Base-by-base conservation (phyloP, 1,140 invertebrate genomes). In the Papilio glaucus region DNA sequence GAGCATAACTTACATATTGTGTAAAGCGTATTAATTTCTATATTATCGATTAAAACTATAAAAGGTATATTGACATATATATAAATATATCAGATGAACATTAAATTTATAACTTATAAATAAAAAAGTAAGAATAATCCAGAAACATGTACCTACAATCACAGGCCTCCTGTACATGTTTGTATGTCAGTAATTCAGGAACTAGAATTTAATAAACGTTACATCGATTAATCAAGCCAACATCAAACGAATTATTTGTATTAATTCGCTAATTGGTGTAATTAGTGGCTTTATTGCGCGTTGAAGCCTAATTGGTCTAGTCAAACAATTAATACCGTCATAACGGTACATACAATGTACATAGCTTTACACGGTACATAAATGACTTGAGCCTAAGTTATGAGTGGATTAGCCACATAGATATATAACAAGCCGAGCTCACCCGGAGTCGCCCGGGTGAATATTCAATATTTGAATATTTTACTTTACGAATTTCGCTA, bases 241-340 rank as follows among this genome's bases (percentile, higher is more conserved):
- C 49, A 57, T 57, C 49, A 57, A 57, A 57, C 49, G 49, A 57
- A 57, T 57, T 12, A 57, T 57, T 57, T 57, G 49, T 57, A 57
- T 57, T 57, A 57, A 57, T 57, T 39, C 33, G 37, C 37, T 65
- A 65, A 39, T 65, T 38, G 37, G 18, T 41, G 49, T 69, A 69
- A 53, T 69, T 69, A 69, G 45, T 69, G 26, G 41, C 67, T 69
- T 53, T 53, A 69, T 33, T 37, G 29, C 21, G 41, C 29, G 39
- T 53, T 53, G 29, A 53, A n/a, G 26, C 67, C 33, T 49, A 69
- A 69, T 69, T 53, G 67, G 26, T 49, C 29, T 69, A 49, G 67
- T 69, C 62, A 65, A 38, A 49, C 67, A 37, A 69, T 69, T 69
- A 69, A 69, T 69, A 53, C 67, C n/a, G 8, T n/a, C 26, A 69